These are phyloP conservation scores for Drosophila simulans DNA, from an alignment of 1,140 invertebrate species.

Conservation along the genomic window DNA sequence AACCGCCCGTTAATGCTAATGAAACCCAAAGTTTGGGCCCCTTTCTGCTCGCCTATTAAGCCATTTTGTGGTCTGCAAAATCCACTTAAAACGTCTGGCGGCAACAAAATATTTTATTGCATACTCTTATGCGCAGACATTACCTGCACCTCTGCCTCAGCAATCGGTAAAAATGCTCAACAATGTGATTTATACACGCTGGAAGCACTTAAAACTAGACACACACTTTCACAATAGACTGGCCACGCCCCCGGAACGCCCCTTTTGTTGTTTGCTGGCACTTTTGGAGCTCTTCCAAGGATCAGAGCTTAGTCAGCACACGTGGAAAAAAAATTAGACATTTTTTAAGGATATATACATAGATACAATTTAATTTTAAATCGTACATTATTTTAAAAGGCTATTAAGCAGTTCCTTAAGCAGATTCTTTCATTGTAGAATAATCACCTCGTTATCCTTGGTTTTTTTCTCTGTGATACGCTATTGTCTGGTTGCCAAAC, in stretches of 20 bases:
- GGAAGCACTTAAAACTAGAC: constrained; percentile 79
- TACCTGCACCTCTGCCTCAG: constrained; percentile 26
- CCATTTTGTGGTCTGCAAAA: constrained; percentile 54
- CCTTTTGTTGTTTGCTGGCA: constrained; percentile 53
- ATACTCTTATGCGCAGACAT: constrained; percentile 66
- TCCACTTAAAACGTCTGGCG: constrained; percentile 63
- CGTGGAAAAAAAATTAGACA: not conserved
- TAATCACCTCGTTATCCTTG: not conserved
- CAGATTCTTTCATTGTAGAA: not conserved
- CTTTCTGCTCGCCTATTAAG: constrained; percentile 36
- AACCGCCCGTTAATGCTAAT: constrained; percentile 72
- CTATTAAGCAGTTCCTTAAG: not conserved
- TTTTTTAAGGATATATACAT: not conserved
- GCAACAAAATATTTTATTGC: constrained; percentile 71
- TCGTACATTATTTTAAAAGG: no score
- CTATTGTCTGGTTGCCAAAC: constrained; percentile 48
- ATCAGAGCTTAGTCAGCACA: constrained; percentile 57
- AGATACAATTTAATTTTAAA: not conserved
- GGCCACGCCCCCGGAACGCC: constrained; percentile 53
- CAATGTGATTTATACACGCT: constrained; percentile 76
- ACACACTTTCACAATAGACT: constrained; percentile 55
- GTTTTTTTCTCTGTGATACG: constrained; percentile 3
- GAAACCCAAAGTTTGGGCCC: constrained; percentile 41
- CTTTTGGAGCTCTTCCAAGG: constrained; percentile 52
- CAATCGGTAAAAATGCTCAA: constrained; percentile 37